Evolutionary conservation across 2,888 invertebrate genomes (phyloP), one percentile per base, ranked within the genome.

Genomic region (Ornithoptera alexandrae): DNA sequence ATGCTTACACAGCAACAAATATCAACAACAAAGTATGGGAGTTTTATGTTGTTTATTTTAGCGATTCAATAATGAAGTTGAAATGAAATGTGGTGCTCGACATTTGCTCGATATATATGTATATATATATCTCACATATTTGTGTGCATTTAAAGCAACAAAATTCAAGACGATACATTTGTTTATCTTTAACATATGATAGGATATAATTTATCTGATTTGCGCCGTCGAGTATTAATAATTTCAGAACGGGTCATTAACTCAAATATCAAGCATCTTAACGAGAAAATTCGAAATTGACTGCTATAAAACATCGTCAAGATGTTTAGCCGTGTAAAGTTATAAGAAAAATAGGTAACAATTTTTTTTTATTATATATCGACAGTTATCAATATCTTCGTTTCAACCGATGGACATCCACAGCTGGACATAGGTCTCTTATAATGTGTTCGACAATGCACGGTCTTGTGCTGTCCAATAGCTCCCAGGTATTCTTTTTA

Each of bases 281-380:
- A 86, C 81, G 79, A 75, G 76, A 66, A 81, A 83, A 85, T 84
- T 86, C 83, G 86, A 86, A 86, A 87, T 84, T 82, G 82, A 78
- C 78, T 72, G 69, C 71, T 76, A 82, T 86, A 84, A 87, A 88
- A 79, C 71, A 72, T 70, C 72, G 71, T 72, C 78, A 77, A 74
- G 71, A 74, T 72, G 73, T 69, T n/a, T n/a, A 18, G 1, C 15
- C 15, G 3, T 30, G 4, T 15, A 12, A 46, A 17, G 12, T 12
- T 42, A 12, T 15, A 46, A 46, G 12, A 12, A 46, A 46, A 46
- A 42, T 46, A 46, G 15, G 46, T 15, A 46, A 10, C 12, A 4
- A 3, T 46, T 46, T 46, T 46, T 46, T 15, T 15, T 39, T 39
- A 7, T 39, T 0, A 10, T 39, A 39, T 39, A 39, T 10, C 10